Evolutionary conservation across 2,113 vertebrate genomes (phyloP).

Genomic region (Menura novaehollandiae): DNA sequence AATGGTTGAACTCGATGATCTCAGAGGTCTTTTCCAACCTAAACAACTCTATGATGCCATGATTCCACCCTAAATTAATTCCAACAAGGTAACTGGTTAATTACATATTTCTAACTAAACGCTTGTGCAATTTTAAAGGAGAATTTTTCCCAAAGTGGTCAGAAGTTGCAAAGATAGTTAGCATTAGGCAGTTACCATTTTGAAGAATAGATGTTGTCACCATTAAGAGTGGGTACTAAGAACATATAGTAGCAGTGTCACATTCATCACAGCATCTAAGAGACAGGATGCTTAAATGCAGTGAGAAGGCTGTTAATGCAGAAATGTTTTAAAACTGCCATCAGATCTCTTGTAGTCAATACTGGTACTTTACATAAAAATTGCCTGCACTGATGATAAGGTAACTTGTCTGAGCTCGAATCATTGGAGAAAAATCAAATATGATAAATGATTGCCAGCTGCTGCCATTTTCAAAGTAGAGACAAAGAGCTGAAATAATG

Average conservation of each 20-base stretch:
- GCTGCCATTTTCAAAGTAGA: slow-evolving; percentile 59
- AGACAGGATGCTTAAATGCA: slow-evolving; percentile 59
- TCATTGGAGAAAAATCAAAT: slow-evolving; percentile 68
- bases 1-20: background rate
- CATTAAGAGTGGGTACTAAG: slow-evolving; percentile 60
- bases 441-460: slow-evolving; percentile 66
- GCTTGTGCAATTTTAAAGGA: slow-evolving; percentile 27
- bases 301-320: slow-evolving; percentile 69
- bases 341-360: slow-evolving; percentile 67
- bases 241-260: slow-evolving; percentile 53
- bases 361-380: slow-evolving; percentile 74
- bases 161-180: slow-evolving; percentile 58
- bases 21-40: background rate
- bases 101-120: slow-evolving; percentile 62
- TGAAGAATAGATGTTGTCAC: slow-evolving; percentile 61
- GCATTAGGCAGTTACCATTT: slow-evolving; percentile 55
- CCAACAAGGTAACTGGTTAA: slow-evolving; percentile 45
- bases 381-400: slow-evolving; percentile 59
- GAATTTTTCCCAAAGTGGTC: slow-evolving; percentile 45
- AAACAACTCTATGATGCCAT: background rate
- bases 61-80: slow-evolving; percentile 45
- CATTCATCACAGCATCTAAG: slow-evolving; percentile 55
- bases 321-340: slow-evolving; percentile 73
- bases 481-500: slow-evolving; percentile 36
- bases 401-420: slow-evolving; percentile 58